A percentile compares a stretch with the other conserved stretches of the same genome.
These are phyloP conservation scores for Nannospalax galili DNA, from an alignment of 2,113 vertebrate genomes.

Conservation along the genomic window DNA sequence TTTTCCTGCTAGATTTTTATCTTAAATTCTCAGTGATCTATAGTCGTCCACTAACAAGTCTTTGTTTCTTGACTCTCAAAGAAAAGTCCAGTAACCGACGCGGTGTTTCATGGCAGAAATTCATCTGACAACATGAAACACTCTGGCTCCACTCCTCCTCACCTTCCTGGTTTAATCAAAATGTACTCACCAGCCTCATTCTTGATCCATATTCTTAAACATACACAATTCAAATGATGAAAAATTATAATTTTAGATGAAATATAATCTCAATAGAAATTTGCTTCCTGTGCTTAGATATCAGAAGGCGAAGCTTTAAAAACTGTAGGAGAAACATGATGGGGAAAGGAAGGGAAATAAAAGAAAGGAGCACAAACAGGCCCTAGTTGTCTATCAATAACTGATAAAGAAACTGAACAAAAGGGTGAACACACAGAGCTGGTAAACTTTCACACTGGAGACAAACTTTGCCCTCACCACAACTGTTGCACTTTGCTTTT, in stretches of 20 bases:
- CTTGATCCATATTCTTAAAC: neutral
- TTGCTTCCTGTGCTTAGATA: neutral
- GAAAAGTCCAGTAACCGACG: neutral
- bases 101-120: neutral
- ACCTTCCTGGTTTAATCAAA: neutral
- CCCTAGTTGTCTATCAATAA: neutral
- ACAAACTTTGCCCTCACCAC: neutral
- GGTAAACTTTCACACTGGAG: neutral
- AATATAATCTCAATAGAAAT: slow-evolving; percentile 8
- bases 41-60: neutral
- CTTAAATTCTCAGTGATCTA: neutral
- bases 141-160: neutral
- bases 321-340: neutral
- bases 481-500: neutral
- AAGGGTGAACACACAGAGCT: neutral
- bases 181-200: neutral
- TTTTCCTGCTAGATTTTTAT: neutral
- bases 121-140: neutral
- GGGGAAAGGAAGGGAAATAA: neutral
- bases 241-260: neutral
- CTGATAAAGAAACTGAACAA: neutral
- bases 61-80: neutral
- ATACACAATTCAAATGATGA: neutral
- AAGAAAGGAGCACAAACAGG: neutral
- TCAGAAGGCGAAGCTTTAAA: neutral